Base-by-base conservation (phyloP, 37 sponge, comb jelly and placozoan genomes). In the Diacarnus erythraeanus region DNA sequence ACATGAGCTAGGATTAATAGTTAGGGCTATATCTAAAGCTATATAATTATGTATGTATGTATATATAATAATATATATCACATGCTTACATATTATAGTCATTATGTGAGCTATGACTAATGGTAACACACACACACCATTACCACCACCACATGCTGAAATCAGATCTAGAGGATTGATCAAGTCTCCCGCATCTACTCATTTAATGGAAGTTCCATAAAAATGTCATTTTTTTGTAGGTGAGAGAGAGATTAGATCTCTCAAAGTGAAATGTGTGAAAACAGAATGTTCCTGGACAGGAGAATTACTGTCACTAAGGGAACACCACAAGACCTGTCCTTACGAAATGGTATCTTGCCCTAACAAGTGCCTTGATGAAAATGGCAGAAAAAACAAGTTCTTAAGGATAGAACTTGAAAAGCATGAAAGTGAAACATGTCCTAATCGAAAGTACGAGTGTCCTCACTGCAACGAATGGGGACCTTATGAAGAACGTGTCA, bases 361-460 rank as follows among this genome's bases (percentile, higher is more conserved):
- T 15, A 82, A 82, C 22, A 23, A 34, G 25, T 82, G 82, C 64
- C 6, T 15, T 47, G 33, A 65, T 2, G 9, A 30, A 30, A 51
- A 34, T 30, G 27, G 47, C 10, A 61, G 33, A 10, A 2, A 2
- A 20, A 22, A 76, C 35, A 10, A 54, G 54, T 15, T 47, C 51
- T n/a, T 47, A 6, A 59, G 57, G 15, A 64, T 74, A 74, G 37
- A 74, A 29, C 37, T 82, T 0, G 66, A 30, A 3, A 9, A 44
- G 20, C 83, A 82, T 33, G 36, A 54, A 27, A 1, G 36, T 18
- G 42, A 22, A 5, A 12, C 21, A 23, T 82, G 83, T 47, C 51
- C 65, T 18, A 74, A 30, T 17, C 31, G 83, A 47, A 64, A 74
- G 43, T 64, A 82, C 38, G 37, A 64, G 54, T 82, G 83, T 33